Evolutionary conservation across 1,140 invertebrate genomes (phyloP), one percentile per base, ranked within the genome.

Genomic region (Apis cerana): DNA sequence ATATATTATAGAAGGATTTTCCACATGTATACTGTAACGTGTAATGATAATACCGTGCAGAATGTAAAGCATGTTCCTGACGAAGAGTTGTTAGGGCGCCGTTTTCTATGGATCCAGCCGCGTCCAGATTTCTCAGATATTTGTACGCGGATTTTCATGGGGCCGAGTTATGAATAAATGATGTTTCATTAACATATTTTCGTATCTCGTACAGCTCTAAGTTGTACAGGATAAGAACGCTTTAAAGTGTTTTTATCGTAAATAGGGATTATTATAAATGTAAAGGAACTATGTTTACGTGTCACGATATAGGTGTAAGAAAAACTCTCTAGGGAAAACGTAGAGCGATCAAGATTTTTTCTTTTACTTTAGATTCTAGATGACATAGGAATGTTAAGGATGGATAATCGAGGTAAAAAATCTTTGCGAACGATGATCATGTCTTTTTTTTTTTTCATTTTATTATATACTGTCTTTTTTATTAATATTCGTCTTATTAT

Each of bases 201-300:
- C 82, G 76, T 86, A 84, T 86, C 75, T 84, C 74, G 78, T 81
- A 84, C 82, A 75, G 81, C 80, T 48, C 52, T 70, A 62, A 52
- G 75, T 89, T 86, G 84, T 80, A 80, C 77, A 79, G 80, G 77
- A 83, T 83, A 85, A 85, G 43, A 88, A 80, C 71, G 72, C 76
- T 85, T 78, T 23, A 50, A 82, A 79, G 65, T 69, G 62, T 85
- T 85, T 88, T 75, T 88, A 78, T 88, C 82, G 71, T 71, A 48
- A 77, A 68, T 77, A 88, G 65, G n/a, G 77, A 75, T 82, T 88
- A 76, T 84, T 76, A 79, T 83, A 67, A 86, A 84, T 89, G 87
- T 89, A 89, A 88, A 85, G 86, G 85, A 89, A 84, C 86, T 85
- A 86, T 86, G 85, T 86, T 81, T 89, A 75, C 74, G 85, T 89